A percentile compares a stretch with the other conserved stretches of the same genome.
Evolutionary conservation across 2,797 vertebrate genomes (phyloP).

Genomic region (Peromyscus eremicus): DNA sequence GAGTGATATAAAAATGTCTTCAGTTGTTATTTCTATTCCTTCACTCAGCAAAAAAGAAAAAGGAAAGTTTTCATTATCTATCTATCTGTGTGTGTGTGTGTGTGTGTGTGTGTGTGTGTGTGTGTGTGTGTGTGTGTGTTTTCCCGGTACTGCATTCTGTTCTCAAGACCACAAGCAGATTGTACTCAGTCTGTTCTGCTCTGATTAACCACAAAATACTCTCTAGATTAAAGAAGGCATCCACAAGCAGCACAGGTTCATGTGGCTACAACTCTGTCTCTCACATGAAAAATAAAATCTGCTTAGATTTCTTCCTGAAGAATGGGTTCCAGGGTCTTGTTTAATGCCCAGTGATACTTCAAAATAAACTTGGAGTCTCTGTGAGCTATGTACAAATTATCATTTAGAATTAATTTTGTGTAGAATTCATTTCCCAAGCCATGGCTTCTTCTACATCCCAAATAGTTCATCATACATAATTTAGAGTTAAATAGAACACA

Average conservation of each 20-base stretch:
- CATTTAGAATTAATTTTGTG: constrained; percentile 64
- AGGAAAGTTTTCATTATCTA: background rate
- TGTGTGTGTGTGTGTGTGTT: background rate
- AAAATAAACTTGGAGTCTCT: constrained; percentile 51
- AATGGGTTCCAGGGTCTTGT: background rate
- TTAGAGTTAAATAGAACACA: constrained; percentile 75
- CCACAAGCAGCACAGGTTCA: background rate
- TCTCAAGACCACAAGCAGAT: constrained; percentile 13
- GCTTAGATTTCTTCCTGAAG: background rate
- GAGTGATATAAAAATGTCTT: background rate
- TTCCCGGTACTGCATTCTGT: background rate
- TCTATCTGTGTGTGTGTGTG: too few relatives aligned
- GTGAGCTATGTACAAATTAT: constrained; percentile 53
- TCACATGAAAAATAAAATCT: constrained; percentile 28
- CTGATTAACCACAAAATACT: background rate
- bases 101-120: too few relatives aligned
- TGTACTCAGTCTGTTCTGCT: background rate
- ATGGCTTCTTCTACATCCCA: constrained; percentile 44
- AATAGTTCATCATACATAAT: constrained; percentile 76
- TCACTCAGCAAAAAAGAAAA: background rate
- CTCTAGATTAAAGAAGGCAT: background rate
- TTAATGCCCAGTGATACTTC: background rate
- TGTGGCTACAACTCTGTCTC: background rate
- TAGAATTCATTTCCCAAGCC: constrained; percentile 56
- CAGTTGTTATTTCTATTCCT: background rate